Evolutionary conservation across 2,888 invertebrate genomes (phyloP).

Genomic region (Pterostichus madidus): DNA sequence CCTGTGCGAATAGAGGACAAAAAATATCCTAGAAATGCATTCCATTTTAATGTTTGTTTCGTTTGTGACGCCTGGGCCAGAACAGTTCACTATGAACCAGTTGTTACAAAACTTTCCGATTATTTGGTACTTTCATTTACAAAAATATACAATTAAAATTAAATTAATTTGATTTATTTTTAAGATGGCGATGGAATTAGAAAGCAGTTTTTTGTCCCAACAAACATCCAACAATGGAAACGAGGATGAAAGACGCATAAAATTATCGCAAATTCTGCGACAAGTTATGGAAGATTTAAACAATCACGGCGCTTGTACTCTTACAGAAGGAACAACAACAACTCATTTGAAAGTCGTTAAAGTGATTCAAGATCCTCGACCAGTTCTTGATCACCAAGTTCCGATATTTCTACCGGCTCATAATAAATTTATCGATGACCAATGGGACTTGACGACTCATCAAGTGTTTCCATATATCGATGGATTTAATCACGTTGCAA

Average conservation of each 20-base stretch:
- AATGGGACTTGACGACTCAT: conserved; percentile 97
- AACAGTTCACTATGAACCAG: conserved; percentile 95
- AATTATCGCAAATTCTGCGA: conserved; percentile 87
- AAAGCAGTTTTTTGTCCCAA: conserved; percentile 90
- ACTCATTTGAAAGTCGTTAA: conserved; percentile 94
- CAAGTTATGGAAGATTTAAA: conserved; percentile 91
- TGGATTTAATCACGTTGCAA: conserved; percentile 94
- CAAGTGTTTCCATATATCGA: conserved; percentile 95
- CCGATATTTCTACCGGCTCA: conserved; percentile 87
- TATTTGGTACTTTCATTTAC: conserved; percentile 83
- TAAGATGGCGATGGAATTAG: conserved; percentile 90
- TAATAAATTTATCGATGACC: conserved; percentile 83
- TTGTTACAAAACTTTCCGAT: conserved; percentile 95
- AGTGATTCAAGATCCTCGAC: conserved; percentile 88
- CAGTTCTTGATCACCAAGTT: conserved; percentile 93
- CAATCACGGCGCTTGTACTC: conserved; percentile 79
- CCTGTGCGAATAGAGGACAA: conserved; percentile 94
- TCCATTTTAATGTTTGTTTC: conserved; percentile 96
- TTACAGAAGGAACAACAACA: conserved; percentile 89
- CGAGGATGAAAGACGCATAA: conserved; percentile 80
- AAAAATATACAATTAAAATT: background rate
- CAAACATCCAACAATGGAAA: conserved; percentile 72
- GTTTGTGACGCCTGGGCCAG: conserved; percentile 94
- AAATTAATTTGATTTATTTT: background rate
- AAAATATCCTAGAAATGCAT: conserved; percentile 95